Conservation (phyloP, 2,113 vertebrate genomes). For the Chionomys nivalis region DNA sequence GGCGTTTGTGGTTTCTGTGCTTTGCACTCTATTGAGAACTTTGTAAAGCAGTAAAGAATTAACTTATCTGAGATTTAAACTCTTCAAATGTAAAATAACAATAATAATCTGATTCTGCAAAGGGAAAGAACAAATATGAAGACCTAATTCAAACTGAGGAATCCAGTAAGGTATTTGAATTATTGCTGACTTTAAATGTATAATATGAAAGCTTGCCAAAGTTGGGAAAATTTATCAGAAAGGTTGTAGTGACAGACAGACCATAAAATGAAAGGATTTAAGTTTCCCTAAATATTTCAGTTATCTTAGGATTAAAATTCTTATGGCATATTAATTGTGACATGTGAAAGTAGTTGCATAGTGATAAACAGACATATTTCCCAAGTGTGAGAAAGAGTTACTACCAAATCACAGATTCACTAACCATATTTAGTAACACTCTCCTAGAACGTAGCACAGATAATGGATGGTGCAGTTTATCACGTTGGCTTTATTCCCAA, state of each 20-base stretch:
- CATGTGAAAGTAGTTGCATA: neutral
- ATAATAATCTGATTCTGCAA: neutral
- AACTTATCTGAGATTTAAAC: neutral
- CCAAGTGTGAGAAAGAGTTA: neutral
- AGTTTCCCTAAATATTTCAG: slow-evolving; percentile 4
- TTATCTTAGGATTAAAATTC: neutral
- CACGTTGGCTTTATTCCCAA: neutral
- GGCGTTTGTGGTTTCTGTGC: neutral
- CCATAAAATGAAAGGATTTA: neutral
- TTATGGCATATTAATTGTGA: neutral
- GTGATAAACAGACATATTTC: neutral
- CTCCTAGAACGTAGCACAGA: neutral
- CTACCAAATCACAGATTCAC: neutral
- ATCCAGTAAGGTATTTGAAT: neutral
- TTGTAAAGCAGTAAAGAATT: neutral
- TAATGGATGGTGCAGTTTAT: neutral
- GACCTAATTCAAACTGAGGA: neutral
- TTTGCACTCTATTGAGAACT: neutral
- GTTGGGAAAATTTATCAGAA: neutral
- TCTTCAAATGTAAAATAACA: neutral
- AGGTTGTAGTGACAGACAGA: neutral
- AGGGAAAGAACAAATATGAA: neutral
- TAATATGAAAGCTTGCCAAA: neutral
- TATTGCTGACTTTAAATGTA: neutral
- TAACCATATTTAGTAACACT: slow-evolving; percentile 3